These are phyloP conservation scores for Archaeoteleia sp. DNA, from an alignment of 2,888 invertebrate genomes.

Conservation along the genomic window DNA sequence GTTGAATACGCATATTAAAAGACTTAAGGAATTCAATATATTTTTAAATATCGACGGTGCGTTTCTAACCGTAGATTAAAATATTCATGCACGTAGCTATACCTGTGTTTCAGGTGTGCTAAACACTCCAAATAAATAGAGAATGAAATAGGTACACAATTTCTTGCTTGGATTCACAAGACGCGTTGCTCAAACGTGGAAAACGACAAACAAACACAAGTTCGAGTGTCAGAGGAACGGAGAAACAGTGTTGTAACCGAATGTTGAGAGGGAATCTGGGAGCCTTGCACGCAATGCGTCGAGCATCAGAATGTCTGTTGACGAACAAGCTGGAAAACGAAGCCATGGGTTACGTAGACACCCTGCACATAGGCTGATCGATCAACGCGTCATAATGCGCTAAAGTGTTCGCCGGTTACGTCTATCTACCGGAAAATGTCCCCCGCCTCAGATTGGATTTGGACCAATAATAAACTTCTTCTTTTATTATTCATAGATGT, in stretches of 20 bases:
- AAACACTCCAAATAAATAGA: conserved; percentile 34
- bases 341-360: conserved; percentile 56
- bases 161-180: conserved; percentile 45
- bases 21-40: conserved; percentile 2
- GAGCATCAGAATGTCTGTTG: conserved; percentile 55
- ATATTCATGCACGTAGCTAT: too few species aligned
- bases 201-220: conserved; percentile 43
- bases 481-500: conserved; percentile 5
- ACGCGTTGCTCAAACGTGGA: conserved; percentile 39
- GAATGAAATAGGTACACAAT: conserved; percentile 43
- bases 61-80: conserved; percentile 1
- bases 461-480: conserved; percentile 14
- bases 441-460: conserved; percentile 15
- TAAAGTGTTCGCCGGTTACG: conserved; percentile 32
- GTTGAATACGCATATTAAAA: too few species aligned
- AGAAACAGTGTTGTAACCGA: conserved; percentile 38
- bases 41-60: not conserved
- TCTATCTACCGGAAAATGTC: conserved; percentile 23
- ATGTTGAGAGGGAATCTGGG: conserved; percentile 22
- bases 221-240: conserved; percentile 10
- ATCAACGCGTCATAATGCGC: conserved; percentile 60
- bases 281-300: conserved; percentile 63
- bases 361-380: conserved; percentile 60
- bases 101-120: conserved; percentile 19
- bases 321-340: conserved; percentile 52